Evolutionary conservation across 2,113 vertebrate genomes (phyloP).

Genomic region (Limanda limanda): DNA sequence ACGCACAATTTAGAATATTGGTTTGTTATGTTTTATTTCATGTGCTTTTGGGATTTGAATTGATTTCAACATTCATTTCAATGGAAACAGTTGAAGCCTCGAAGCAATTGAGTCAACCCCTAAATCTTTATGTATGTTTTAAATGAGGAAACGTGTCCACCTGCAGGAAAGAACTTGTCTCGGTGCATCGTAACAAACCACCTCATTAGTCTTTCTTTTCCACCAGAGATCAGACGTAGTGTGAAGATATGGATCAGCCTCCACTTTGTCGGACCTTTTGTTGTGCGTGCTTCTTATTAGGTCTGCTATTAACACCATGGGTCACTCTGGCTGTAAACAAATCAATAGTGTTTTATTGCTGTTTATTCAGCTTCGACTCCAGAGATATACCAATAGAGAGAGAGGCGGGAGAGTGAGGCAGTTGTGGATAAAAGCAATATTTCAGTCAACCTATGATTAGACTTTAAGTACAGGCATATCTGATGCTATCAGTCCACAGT

Average conservation of each 20-base stretch:
- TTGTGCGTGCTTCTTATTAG: constrained; percentile 6
- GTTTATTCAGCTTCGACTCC: constrained; percentile 31
- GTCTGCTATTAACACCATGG: constrained; percentile 18
- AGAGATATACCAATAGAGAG: background rate
- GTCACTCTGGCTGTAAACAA: constrained; percentile 35
- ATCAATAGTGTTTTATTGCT: constrained; percentile 31
- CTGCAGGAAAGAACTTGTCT: too few species aligned
- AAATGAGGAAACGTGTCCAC: background rate
- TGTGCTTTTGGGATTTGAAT: too few species aligned
- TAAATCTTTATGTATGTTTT: background rate
- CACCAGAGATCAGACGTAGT: background rate
- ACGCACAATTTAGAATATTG: too few species aligned
- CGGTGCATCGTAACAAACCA: background rate
- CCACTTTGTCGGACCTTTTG: background rate
- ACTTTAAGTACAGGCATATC: background rate
- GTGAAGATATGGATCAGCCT: background rate
- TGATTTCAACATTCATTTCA: too few species aligned
- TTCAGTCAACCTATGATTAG: constrained; percentile 31
- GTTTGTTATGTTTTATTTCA: too few species aligned
- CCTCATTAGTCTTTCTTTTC: background rate
- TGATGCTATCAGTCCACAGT: background rate
- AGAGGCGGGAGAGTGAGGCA: background rate
- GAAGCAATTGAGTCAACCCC: too few species aligned
- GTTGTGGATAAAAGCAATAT: constrained; percentile 23
- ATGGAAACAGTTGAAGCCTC: too few species aligned